Evolutionary conservation across 23 tunicate genomes (phyloP).

Genomic region (Trididemnum nubilum): DNA sequence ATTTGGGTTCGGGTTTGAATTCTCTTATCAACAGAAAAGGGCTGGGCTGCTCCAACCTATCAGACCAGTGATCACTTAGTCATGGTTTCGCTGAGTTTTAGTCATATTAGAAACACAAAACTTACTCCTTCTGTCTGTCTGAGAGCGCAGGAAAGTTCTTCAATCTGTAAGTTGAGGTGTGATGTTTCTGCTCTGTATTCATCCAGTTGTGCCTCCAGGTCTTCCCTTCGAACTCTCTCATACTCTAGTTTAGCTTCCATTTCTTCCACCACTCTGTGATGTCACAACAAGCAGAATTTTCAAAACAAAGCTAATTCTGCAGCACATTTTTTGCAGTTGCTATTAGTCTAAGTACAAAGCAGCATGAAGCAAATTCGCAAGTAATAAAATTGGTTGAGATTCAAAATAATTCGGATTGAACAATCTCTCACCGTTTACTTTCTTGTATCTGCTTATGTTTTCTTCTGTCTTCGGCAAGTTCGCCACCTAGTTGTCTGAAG

Average conservation of each 20-base stretch:
- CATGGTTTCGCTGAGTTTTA: too few relatives aligned
- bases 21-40: too few relatives aligned
- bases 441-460: conserved; percentile 47
- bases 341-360: too few relatives aligned
- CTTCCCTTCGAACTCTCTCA: conserved; percentile 68
- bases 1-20: too few relatives aligned
- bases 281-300: not conserved
- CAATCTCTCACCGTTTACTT: conserved; percentile 52
- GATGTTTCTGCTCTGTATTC: conserved; percentile 85
- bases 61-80: too few relatives aligned
- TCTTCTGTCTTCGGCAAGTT: conserved; percentile 65
- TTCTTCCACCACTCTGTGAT: conserved; percentile 47
- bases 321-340: not conserved
- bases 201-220: conserved; percentile 74
- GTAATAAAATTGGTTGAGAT: too few relatives aligned
- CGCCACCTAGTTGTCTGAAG: conserved; percentile 87
- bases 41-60: too few relatives aligned
- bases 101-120: too few relatives aligned
- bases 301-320: not conserved
- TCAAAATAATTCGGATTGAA: too few relatives aligned
- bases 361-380: too few relatives aligned
- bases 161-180: conserved; percentile 70
- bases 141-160: conserved; percentile 51
- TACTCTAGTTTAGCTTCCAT: conserved; percentile 70
- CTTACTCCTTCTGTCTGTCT: conserved; percentile 69